phyloP scores from a whole-genome alignment of 2,888 invertebrate genomes.

The Monopis laevigella region DNA sequence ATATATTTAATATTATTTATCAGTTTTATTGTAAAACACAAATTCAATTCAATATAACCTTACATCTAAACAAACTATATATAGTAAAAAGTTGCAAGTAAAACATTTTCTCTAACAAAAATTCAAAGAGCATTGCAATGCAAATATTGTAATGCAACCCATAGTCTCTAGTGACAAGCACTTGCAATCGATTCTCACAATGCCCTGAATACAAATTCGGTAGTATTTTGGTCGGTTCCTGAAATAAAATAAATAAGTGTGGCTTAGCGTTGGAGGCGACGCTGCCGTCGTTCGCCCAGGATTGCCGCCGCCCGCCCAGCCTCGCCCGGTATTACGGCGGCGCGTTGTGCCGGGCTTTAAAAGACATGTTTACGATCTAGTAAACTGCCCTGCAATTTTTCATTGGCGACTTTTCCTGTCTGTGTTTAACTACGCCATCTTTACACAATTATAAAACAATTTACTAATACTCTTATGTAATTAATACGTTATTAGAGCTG shows the following conservation, averaged over 20 bases:
- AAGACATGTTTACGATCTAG: slow-evolving; percentile 23
- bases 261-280: slow-evolving; percentile 18
- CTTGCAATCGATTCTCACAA: slow-evolving; percentile 11
- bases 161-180: slow-evolving; percentile 8
- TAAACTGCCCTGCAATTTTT: slow-evolving; percentile 22
- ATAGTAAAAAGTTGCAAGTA: too few species aligned
- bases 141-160: slow-evolving; percentile 3
- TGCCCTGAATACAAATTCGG: slow-evolving; percentile 14
- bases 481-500: too few species aligned
- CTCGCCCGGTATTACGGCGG: slow-evolving; percentile 4
- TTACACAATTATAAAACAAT: slow-evolving; percentile 8
- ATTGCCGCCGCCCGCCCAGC: slow-evolving; percentile 7
- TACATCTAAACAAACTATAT: too few species aligned
- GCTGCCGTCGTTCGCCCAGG: too few species aligned
- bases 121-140: too few species aligned
- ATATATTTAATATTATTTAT: too few species aligned
- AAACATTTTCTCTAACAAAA: too few species aligned
- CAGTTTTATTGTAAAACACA: too few species aligned
- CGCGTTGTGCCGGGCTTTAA: slow-evolving; percentile 16
- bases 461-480: too few species aligned
- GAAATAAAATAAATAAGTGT: slow-evolving; percentile 23
- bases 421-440: slow-evolving; percentile 20
- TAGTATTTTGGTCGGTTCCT: slow-evolving; percentile 16
- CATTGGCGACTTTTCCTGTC: slow-evolving; percentile 22
- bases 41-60: too few species aligned